Evolutionary conservation across 2,888 invertebrate species (phyloP), one percentile per base, ranked within the genome.

Genomic region (Tachina fera): DNA sequence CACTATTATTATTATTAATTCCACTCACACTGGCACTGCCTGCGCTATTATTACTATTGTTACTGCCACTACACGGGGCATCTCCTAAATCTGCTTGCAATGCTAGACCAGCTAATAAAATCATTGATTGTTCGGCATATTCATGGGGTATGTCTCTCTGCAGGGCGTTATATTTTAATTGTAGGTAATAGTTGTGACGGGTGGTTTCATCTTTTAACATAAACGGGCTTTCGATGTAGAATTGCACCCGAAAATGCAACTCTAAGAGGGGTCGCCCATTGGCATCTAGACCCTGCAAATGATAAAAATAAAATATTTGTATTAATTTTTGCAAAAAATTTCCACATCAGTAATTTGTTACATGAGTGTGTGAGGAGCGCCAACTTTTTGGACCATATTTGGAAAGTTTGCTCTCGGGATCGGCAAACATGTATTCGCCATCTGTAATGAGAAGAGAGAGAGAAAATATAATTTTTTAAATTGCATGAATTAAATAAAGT

Each of bases 301-400:
- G 14, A 9, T 19, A 16, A 78, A 14, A 75, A 19, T 14, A 16
- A 47, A 14, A 61, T 47, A 4, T 70, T 39, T 75, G 49, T 22
- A n/a, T 22, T n/a, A 56, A 61, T 53, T 65, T 60, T 56, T 71
- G 58, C 58, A 9, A n/a, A 19, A 13, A 53, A 39, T 45, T 53
- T 19, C 0, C 16, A 6, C 3, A 41, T 22, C 9, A 11, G 45
- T 9, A 14, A 41, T 43, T 19, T 19, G 11, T 39, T 94, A 97
- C 97, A 94, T 97, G 97, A 91, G 97, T 97, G 93, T 97, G 97
- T 89, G 97, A 97, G 89, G 97, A 97, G 93, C 98, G 96, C 98
- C 98, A 98, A 93, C 97, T 97, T 94, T 98, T 98, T 91, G 98
- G 97, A 90, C 98, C 98, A 94, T 98, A 97, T 94, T 98, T 98